A percentile compares a stretch with the other conserved stretches of the same genome.
phyloP scores from a whole-genome alignment of 2,113 vertebrate species.

The Rhinichthys klamathensis region DNA sequence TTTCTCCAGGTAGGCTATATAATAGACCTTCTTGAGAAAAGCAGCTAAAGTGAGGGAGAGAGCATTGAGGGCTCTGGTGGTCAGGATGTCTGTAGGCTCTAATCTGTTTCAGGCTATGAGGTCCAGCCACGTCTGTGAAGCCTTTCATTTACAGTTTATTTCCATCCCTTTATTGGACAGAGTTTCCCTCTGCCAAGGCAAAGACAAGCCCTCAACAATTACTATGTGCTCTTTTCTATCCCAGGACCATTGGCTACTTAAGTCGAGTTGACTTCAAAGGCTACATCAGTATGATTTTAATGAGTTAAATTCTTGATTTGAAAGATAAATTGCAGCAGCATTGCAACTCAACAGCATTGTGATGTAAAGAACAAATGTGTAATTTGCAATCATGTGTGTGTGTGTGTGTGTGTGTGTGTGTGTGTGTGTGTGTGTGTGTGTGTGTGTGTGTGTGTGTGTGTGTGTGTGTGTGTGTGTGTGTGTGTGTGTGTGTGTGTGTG shows the following conservation, averaged over 20 bases:
- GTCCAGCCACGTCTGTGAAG: slow-evolving; percentile 51
- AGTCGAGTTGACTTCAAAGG: slow-evolving; percentile 26
- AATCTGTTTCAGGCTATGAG: slow-evolving; percentile 58
- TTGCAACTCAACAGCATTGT: too few species aligned
- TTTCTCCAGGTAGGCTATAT: not conserved
- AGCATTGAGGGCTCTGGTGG: slow-evolving; percentile 42
- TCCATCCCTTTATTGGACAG: slow-evolving; percentile 58
- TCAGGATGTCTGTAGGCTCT: slow-evolving; percentile 52
- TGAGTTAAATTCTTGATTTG: slow-evolving; percentile 20
- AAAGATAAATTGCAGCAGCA: not conserved
- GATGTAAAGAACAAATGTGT: too few species aligned
- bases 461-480: too few species aligned
- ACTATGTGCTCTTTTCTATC: slow-evolving; percentile 53
- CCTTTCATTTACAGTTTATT: slow-evolving; percentile 65
- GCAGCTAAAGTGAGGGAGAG: not conserved
- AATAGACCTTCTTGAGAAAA: not conserved
- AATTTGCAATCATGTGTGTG: too few species aligned
- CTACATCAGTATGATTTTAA: slow-evolving; percentile 35
- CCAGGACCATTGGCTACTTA: slow-evolving; percentile 32
- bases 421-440: too few species aligned
- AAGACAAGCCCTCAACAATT: slow-evolving; percentile 60
- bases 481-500: too few species aligned
- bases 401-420: too few species aligned
- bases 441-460: too few species aligned
- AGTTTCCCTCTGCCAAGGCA: slow-evolving; percentile 54